Evolutionary conservation across 2,797 vertebrate genomes (phyloP), one percentile per base, ranked within the genome.

Genomic region (Microchirus variegatus): DNA sequence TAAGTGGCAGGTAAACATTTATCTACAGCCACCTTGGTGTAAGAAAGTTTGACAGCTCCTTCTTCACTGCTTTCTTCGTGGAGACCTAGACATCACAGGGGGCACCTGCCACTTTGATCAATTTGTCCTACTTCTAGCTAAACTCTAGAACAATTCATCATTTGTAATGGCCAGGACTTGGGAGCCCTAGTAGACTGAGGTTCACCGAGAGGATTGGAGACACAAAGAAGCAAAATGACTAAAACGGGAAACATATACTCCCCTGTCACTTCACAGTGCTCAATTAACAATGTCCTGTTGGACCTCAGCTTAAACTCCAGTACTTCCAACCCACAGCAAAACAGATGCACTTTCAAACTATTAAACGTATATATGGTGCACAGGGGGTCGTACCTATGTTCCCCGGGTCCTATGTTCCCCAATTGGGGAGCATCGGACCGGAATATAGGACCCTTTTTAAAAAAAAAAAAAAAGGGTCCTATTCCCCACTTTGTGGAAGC

Each of bases 91-190:
- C 90, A 90, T 93, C 90, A 92, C 90, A 91, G 79, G 90, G 93
- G 92, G 92, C 92, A 89, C 85, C 90, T 93, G 93, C 87, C 92
- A 94, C 89, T 93, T 93, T 93, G 92, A 93, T 93, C 91, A 92
- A 93, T 93, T 93, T 87, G 92, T 93, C 92, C 92, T 93, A 93
- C 90, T 93, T 94, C 87, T 82, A 64, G 78, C 89, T 91, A 89
- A 92, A 93, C 91, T 87, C 87, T 89, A 90, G 87, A 86, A 85
- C 92, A 91, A 94, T 94, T 94, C 88, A 94, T 94, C 93, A 93
- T 94, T 84, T 83, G 86, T 91, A 92, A 92, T 90, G 88, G 82
- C 87, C 85, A 75, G 70, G 87, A 90, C 85, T 85, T 79, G 67
- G 70, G 90, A 91, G 87, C 78, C 53, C 61, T 70, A 57, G 73